Evolutionary conservation across 1,140 invertebrate genomes (phyloP).

Genomic region (Paramacrobiotus metropolitanus): DNA sequence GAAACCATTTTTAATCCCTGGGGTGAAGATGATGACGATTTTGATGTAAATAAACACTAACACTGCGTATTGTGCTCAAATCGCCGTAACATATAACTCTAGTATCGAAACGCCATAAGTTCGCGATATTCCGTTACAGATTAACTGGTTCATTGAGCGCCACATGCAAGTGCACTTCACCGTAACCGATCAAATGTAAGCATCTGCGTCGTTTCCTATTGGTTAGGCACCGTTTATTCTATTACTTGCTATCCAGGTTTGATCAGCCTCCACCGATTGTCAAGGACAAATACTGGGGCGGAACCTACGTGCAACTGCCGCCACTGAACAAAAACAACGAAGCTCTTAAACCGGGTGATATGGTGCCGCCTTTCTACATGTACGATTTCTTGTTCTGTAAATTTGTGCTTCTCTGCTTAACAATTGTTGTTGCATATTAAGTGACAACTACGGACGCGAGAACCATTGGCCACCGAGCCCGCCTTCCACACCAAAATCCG

Average conservation of each 20-base stretch:
- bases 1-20: constrained; percentile 19
- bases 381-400: too few species aligned
- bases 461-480: too few species aligned
- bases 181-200: neutral
- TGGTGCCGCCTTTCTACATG: neutral
- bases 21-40: constrained; percentile 19
- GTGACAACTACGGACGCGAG: too few species aligned
- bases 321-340: neutral
- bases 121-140: too few species aligned
- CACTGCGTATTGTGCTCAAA: too few species aligned
- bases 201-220: neutral
- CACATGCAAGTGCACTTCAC: neutral
- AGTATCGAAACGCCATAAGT: too few species aligned
- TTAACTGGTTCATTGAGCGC: neutral
- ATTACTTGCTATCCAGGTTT: neutral
- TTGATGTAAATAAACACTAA: constrained; percentile 13
- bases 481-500: too few species aligned
- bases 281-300: neutral
- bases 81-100: too few species aligned
- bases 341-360: neutral
- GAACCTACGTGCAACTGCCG: neutral
- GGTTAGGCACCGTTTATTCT: neutral
- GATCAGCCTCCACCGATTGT: neutral
- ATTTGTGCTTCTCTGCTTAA: too few species aligned
- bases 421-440: too few species aligned